These are phyloP conservation scores for Spilosoma lubricipeda DNA, from an alignment of 2,888 invertebrate species.

Conservation along the genomic window DNA sequence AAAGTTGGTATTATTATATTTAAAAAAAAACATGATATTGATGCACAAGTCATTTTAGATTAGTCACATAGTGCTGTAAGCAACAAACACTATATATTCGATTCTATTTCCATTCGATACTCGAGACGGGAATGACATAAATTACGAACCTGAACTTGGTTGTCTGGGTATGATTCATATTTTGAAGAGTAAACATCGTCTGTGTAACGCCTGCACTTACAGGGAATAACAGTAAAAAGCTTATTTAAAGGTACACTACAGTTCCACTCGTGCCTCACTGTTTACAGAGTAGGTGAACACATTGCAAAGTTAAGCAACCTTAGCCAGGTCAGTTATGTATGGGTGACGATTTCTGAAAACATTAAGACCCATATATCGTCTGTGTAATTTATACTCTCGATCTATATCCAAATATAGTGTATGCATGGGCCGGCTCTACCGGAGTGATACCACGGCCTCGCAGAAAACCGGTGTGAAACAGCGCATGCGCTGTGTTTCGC, in stretches of 20 bases:
- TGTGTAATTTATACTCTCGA: too few relatives aligned
- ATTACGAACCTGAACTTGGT: not conserved
- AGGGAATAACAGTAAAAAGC: not conserved
- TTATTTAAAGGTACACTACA: too few relatives aligned
- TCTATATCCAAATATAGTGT: too few relatives aligned
- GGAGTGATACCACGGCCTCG: too few relatives aligned
- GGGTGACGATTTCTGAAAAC: too few relatives aligned
- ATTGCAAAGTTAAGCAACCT: not conserved
- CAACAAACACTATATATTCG: not conserved
- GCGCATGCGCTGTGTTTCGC: too few relatives aligned
- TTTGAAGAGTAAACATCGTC: conserved; percentile 5
- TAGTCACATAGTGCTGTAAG: not conserved
- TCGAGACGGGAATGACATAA: not conserved
- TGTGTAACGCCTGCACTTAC: not conserved
- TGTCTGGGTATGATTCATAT: conserved; percentile 1
- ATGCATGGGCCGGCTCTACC: too few relatives aligned
- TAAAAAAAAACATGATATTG: not conserved
- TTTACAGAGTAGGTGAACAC: not conserved
- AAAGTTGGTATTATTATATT: too few relatives aligned
- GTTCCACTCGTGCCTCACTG: too few relatives aligned
- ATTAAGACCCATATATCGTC: too few relatives aligned
- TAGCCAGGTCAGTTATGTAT: too few relatives aligned
- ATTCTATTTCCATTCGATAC: conserved; percentile 16
- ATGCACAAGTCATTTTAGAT: not conserved
- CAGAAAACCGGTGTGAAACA: too few relatives aligned